A percentile compares a stretch with the other conserved stretches of the same genome.
These are phyloP conservation scores for Aplidium turbinatum DNA, from an alignment of 23 tunicate genomes.

Conservation along the genomic window DNA sequence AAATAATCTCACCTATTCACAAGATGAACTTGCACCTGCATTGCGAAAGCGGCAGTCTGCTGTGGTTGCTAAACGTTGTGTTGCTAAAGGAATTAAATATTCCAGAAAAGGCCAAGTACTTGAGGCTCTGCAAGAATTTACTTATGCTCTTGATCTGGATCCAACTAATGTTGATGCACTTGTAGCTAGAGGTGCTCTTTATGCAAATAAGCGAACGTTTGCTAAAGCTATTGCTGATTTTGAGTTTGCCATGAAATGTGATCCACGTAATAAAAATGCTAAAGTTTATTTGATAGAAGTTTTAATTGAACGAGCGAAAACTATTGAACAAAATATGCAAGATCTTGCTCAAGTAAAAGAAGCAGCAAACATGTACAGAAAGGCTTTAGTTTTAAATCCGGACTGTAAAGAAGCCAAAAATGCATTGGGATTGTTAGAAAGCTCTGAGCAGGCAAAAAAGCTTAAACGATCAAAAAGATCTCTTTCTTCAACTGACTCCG, in stretches of 20 bases:
- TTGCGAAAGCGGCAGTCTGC: slow-evolving; percentile 70
- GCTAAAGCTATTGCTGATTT: slow-evolving; percentile 78
- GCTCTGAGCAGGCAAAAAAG: slow-evolving; percentile 1
- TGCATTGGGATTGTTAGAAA: slow-evolving; percentile 48
- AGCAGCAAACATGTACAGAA: slow-evolving; percentile 53
- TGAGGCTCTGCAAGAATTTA: slow-evolving; percentile 85
- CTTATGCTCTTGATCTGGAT: slow-evolving; percentile 87
- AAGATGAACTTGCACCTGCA: slow-evolving; percentile 54
- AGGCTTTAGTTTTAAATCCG: slow-evolving; percentile 61
- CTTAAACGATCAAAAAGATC: background rate
- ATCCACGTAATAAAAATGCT: slow-evolving; percentile 83
- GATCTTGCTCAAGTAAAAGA: slow-evolving; percentile 63
- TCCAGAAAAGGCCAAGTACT: slow-evolving; percentile 49
- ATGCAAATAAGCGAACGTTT: slow-evolving; percentile 70
- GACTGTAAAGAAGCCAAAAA: slow-evolving; percentile 58
- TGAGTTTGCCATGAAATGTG: slow-evolving; percentile 67
- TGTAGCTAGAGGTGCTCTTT: slow-evolving; percentile 96
- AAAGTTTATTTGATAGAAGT: slow-evolving; percentile 70
- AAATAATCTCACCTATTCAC: slow-evolving; percentile 10
- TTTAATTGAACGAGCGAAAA: slow-evolving; percentile 80
- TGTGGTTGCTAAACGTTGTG: slow-evolving; percentile 67
- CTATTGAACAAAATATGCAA: slow-evolving; percentile 40
- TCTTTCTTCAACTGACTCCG: slow-evolving; percentile 37
- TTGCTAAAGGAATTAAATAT: slow-evolving; percentile 66
- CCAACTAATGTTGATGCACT: slow-evolving; percentile 82